These are phyloP conservation scores for Oreotrochilus melanogaster DNA, from an alignment of 2,113 vertebrate species.

Conservation along the genomic window DNA sequence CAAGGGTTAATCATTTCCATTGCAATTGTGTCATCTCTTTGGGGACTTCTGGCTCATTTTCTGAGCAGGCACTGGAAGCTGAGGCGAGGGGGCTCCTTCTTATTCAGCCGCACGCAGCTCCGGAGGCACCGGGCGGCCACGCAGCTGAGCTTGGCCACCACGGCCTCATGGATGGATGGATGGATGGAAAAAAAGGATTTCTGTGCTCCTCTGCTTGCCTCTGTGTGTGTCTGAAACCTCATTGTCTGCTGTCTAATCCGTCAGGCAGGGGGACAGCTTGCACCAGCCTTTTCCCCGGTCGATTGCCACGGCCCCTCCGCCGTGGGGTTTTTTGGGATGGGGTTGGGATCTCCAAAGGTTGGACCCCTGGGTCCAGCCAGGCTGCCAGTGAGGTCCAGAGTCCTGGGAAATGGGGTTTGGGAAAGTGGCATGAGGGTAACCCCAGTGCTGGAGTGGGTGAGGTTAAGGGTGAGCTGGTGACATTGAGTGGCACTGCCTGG, in stretches of 20 bases:
- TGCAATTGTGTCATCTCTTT: conserved; percentile 80
- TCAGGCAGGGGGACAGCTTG: conserved; percentile 75
- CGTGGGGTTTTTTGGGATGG: not conserved
- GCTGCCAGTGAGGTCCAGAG: fast-evolving
- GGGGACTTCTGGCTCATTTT: conserved; percentile 76
- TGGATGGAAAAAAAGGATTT: conserved; percentile 76
- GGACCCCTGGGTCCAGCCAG: not conserved
- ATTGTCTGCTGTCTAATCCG: conserved; percentile 79
- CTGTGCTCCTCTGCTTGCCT: conserved; percentile 22
- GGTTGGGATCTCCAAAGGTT: not conserved
- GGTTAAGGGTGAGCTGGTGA: not conserved
- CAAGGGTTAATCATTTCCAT: conserved; percentile 74
- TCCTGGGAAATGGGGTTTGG: not conserved
- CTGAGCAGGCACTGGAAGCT: conserved; percentile 62
- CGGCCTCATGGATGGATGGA: conserved; percentile 80
- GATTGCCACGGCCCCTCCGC: conserved; percentile 48
- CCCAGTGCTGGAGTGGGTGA: not conserved
- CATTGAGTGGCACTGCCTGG: fast-evolving
- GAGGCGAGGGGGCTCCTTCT: conserved; percentile 64
- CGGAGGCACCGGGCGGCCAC: conserved; percentile 42
- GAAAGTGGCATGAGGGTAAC: not conserved
- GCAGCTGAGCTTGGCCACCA: conserved; percentile 76
- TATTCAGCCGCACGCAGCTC: conserved; percentile 63
- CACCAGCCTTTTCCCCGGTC: conserved; percentile 68
- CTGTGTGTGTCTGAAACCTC: conserved; percentile 63